phyloP scores from a whole-genome alignment of 2,113 vertebrate genomes.

The Gambusia holbrooki region DNA sequence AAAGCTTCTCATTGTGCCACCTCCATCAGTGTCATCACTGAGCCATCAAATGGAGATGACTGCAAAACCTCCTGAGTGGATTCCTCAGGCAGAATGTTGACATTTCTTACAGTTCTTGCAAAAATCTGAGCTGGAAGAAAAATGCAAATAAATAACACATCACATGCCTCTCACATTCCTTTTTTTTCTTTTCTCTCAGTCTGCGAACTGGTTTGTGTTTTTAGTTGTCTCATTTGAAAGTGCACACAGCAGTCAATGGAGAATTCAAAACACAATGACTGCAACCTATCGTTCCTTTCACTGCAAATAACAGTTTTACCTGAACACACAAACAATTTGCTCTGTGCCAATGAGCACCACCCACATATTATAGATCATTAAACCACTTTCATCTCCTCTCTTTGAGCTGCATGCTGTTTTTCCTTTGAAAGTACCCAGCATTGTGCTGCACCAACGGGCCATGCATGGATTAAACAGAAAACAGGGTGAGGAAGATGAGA shows the following conservation, averaged over 20 bases:
- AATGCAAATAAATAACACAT: conserved; percentile 47
- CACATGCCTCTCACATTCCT: conserved; percentile 23
- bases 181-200: conserved; percentile 31
- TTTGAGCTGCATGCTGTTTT: conserved; percentile 59
- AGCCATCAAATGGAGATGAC: conserved; percentile 48
- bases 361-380: conserved; percentile 69
- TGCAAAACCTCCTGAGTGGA: conserved; percentile 37
- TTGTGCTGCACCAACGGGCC: conserved; percentile 29
- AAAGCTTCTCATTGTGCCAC: conserved; percentile 20
- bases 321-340: conserved; percentile 32
- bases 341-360: conserved; percentile 32
- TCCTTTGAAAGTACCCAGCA: conserved; percentile 57
- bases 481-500: neutral
- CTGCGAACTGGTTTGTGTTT: conserved; percentile 46
- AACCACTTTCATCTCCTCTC: conserved; percentile 60
- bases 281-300: conserved; percentile 1
- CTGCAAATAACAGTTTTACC: neutral
- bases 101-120: conserved; percentile 35
- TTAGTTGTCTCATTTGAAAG: conserved; percentile 45
- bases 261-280: conserved; percentile 46
- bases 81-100: conserved; percentile 25
- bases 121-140: conserved; percentile 5
- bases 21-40: conserved; percentile 33
- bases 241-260: conserved; percentile 27
- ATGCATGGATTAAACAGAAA: neutral